Percentiles rank a stretch among this genome's conserved stretches.
Evolutionary conservation across 1,140 invertebrate genomes (phyloP).

Genomic region (Pseudomyrmex concolor): DNA sequence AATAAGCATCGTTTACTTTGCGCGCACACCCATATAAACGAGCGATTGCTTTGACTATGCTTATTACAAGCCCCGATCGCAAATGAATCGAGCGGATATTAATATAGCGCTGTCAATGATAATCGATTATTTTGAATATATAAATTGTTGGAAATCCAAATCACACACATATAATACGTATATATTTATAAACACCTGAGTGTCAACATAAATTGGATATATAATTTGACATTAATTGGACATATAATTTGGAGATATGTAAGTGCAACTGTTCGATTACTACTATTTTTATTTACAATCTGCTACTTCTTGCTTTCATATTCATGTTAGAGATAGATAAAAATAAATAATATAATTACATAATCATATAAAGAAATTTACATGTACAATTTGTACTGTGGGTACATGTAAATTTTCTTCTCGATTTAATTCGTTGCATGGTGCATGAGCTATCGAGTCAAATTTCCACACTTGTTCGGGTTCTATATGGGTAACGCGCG

Average conservation of each 20-base stretch:
- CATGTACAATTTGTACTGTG: not conserved
- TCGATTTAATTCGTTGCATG: slow-evolving; percentile 30
- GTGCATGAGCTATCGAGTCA: slow-evolving; percentile 10
- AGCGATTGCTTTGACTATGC: slow-evolving; percentile 46
- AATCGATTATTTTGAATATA: too few species aligned
- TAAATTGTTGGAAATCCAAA: too few species aligned
- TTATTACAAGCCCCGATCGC: slow-evolving; percentile 20
- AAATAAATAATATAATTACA: too few species aligned
- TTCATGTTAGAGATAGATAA: too few species aligned
- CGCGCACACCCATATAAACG: slow-evolving; percentile 28
- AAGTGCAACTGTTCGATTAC: too few species aligned
- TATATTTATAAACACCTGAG: too few species aligned
- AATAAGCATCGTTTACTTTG: slow-evolving; percentile 55
- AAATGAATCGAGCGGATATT: slow-evolving; percentile 2
- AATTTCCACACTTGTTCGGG: slow-evolving; percentile 42
- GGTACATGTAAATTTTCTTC: not conserved
- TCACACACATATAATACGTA: too few species aligned
- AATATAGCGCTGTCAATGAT: too few species aligned
- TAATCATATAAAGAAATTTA: not conserved
- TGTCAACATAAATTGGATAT: too few species aligned
- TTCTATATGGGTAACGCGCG: slow-evolving; percentile 33
- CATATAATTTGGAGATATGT: not conserved
- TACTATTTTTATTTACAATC: too few species aligned
- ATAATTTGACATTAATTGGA: too few species aligned
- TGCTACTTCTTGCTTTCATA: too few species aligned